A percentile compares a stretch with the other conserved stretches of the same genome.
Evolutionary conservation across 2,113 vertebrate species (phyloP).

Genomic region (Oplegnathus fasciatus): DNA sequence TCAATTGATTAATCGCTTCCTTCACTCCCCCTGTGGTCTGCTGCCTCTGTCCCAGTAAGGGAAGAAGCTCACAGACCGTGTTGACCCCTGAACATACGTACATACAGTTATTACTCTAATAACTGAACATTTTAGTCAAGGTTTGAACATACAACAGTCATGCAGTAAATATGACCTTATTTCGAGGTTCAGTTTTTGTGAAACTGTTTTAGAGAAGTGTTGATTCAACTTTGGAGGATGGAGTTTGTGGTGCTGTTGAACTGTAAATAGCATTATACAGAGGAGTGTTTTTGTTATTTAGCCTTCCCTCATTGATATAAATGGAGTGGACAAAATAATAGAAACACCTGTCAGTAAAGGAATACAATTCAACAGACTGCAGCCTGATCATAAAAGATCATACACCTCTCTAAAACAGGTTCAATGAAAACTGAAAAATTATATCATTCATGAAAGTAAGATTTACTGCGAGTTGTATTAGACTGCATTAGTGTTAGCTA

Average conservation of each 20-base stretch:
- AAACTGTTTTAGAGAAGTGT: no score
- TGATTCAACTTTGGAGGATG: no score
- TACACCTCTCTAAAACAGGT: neutral
- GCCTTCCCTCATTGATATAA: no score
- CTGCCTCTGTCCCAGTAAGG: neutral
- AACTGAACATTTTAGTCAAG: neutral
- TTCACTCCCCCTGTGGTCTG: neutral
- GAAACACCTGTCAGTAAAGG: no score
- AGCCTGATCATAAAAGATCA: no score
- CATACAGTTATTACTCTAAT: conserved; percentile 10
- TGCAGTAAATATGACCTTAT: no score
- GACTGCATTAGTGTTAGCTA: neutral
- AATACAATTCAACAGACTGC: neutral
- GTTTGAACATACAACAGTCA: no score
- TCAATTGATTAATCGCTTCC: conserved; percentile 39
- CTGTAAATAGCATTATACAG: no score
- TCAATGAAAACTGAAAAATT: neutral
- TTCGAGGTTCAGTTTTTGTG: no score
- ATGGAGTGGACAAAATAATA: no score
- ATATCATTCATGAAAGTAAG: neutral
- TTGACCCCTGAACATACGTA: neutral
- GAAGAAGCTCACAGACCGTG: neutral
- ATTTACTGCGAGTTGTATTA: neutral
- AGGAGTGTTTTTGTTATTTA: no score
- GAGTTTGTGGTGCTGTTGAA: neutral